These are phyloP conservation scores for Myiozetetes cayanensis DNA, from an alignment of 2,113 vertebrate species.

Conservation along the genomic window DNA sequence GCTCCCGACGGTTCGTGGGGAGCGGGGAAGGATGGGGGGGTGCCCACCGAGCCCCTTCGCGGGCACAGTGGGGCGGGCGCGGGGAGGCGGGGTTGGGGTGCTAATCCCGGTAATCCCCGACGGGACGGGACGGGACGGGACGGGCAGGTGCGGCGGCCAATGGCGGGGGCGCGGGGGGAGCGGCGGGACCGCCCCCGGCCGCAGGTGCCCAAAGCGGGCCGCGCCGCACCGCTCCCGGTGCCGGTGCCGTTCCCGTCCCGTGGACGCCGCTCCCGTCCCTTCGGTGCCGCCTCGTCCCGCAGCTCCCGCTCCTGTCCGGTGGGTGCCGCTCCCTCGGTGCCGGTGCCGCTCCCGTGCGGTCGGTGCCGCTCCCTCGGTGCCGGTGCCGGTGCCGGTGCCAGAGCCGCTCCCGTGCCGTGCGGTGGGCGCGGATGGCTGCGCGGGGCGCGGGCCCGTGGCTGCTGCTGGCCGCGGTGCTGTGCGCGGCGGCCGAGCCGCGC, in stretches of 20 bases:
- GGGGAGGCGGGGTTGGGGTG: background rate
- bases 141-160: constrained; percentile 11
- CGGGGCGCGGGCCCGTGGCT: background rate
- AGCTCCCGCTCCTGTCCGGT: background rate
- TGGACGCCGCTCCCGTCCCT: background rate
- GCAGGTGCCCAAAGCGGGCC: constrained; percentile 31
- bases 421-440: background rate
- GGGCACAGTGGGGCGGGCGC: background rate
- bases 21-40: background rate
- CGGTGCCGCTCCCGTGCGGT: background rate
- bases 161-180: background rate
- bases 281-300: background rate
- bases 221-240: background rate
- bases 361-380: background rate
- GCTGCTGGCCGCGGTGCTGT: background rate
- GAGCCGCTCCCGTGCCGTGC: background rate
- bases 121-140: background rate
- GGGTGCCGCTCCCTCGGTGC: background rate
- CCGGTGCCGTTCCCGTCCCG: background rate
- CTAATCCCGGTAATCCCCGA: constrained; percentile 27
- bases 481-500: background rate
- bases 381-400: background rate
- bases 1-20: background rate
- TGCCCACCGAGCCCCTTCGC: background rate
- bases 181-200: constrained; percentile 18